phyloP scores from a whole-genome alignment of 2,113 vertebrate genomes.

The Dicaeum eximium region DNA sequence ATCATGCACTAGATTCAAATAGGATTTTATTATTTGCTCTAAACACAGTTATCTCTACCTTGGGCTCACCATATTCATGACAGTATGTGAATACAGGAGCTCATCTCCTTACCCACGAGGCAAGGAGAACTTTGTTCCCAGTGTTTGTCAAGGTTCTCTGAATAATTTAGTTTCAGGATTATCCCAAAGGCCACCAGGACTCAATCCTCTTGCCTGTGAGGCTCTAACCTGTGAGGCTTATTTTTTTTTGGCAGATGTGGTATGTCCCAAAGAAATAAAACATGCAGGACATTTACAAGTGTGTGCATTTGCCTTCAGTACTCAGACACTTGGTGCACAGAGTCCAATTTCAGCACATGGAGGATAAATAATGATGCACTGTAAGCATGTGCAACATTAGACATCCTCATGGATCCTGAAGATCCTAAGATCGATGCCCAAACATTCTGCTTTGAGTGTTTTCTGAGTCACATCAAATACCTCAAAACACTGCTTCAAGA shows the following conservation, averaged over 20 bases:
- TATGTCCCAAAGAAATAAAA: not conserved
- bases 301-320: not conserved
- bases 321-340: no score
- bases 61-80: not conserved
- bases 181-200: not conserved
- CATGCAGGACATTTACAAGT: not conserved
- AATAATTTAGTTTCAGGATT: not conserved
- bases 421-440: not conserved
- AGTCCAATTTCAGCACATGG: not conserved
- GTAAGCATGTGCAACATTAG: not conserved
- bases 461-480: not conserved
- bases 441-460: not conserved
- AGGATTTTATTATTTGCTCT: not conserved
- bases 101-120: not conserved
- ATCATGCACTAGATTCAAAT: not conserved
- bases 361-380: not conserved
- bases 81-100: not conserved
- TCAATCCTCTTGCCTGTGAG: not conserved
- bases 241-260: fast-evolving
- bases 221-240: not conserved
- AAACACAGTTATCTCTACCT: not conserved
- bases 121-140: not conserved
- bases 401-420: not conserved
- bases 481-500: not conserved
- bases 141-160: not conserved